A percentile compares a stretch with the other conserved stretches of the same genome.
phyloP scores from a whole-genome alignment of 2,113 vertebrate genomes.

The Gobius niger region DNA sequence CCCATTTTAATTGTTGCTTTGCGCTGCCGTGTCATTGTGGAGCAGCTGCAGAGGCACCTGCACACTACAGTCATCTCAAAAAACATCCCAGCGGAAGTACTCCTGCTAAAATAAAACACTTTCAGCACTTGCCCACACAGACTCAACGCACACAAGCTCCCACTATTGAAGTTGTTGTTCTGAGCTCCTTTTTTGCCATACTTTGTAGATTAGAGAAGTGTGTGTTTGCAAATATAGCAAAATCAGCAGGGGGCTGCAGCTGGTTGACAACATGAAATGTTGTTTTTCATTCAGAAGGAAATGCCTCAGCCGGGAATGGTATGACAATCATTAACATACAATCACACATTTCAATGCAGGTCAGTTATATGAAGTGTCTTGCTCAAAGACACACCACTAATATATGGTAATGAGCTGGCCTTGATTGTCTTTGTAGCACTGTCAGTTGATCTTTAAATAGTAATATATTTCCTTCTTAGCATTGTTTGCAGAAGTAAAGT shows the following conservation, averaged over 20 bases:
- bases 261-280: background rate
- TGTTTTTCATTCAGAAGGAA: background rate
- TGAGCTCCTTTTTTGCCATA: background rate
- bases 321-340: too few species aligned
- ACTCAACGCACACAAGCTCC: slow-evolving; percentile 3
- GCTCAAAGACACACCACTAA: too few species aligned
- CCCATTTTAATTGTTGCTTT: slow-evolving; percentile 16
- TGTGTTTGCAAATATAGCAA: background rate
- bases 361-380: too few species aligned
- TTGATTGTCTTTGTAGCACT: too few species aligned
- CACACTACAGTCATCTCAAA: slow-evolving; percentile 18
- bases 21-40: background rate
- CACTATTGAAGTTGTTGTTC: slow-evolving; percentile 21
- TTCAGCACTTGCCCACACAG: slow-evolving; percentile 20
- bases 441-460: too few species aligned
- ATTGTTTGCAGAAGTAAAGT: too few species aligned
- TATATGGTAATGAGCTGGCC: too few species aligned
- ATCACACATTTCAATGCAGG: too few species aligned
- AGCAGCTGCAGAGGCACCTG: slow-evolving; percentile 28
- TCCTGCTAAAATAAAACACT: slow-evolving; percentile 35
- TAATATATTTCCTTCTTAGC: too few species aligned
- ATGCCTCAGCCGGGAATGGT: background rate
- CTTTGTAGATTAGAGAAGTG: background rate
- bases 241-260: background rate
- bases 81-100: slow-evolving; percentile 22